Conservation (phyloP, 2,888 invertebrate genomes). For the Chymomyza amoena region DNA sequence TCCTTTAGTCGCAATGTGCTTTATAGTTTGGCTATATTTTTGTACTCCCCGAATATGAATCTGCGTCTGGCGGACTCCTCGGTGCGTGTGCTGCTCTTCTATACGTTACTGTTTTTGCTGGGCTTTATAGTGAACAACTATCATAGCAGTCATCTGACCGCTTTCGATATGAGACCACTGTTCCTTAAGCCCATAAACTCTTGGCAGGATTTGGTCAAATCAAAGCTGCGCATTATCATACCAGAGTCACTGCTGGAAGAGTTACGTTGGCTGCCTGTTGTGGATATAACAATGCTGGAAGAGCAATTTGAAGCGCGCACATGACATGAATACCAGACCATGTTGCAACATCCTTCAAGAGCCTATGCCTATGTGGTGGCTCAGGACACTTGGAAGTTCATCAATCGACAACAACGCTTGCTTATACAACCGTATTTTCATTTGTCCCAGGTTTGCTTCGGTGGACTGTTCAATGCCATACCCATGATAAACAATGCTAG, state of each 20-base stretch:
- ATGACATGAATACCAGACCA: constrained; percentile 47
- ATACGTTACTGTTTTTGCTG: constrained; percentile 54
- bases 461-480: constrained; percentile 50
- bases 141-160: constrained; percentile 70
- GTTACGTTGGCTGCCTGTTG: constrained; percentile 39
- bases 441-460: constrained; percentile 72
- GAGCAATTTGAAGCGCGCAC: constrained; percentile 43
- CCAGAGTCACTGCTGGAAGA: constrained; percentile 67
- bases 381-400: constrained; percentile 67
- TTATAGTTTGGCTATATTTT: constrained; percentile 61
- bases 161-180: constrained; percentile 71
- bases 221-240: constrained; percentile 62
- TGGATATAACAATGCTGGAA: constrained; percentile 43
- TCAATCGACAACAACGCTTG: constrained; percentile 63
- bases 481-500: constrained; percentile 51
- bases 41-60: constrained; percentile 69
- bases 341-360: constrained; percentile 49
- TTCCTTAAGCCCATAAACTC: constrained; percentile 66
- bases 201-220: constrained; percentile 57
- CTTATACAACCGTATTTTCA: constrained; percentile 70
- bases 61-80: constrained; percentile 48
- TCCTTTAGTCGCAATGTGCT: constrained; percentile 58
- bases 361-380: constrained; percentile 67
- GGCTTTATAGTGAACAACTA: constrained; percentile 72
- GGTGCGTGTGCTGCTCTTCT: constrained; percentile 59